These are phyloP conservation scores for Chrysaora quinquecirrha DNA, from an alignment of 30 jellyfish, hydroid and myxozoan genomes.

Conservation along the genomic window DNA sequence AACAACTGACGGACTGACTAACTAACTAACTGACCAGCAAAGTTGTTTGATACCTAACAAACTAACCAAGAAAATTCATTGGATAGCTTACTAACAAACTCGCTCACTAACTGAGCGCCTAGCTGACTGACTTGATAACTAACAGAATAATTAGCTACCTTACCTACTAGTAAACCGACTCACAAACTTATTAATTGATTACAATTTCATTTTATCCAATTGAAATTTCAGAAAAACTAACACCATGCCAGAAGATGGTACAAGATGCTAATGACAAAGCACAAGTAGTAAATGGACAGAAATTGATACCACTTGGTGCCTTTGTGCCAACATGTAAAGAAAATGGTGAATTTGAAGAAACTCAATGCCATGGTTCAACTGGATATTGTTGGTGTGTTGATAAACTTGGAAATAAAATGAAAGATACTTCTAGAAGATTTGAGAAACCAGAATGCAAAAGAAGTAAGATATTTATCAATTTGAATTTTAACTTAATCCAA, in stretches of 20 bases:
- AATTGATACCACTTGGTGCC: slow-evolving; percentile 36
- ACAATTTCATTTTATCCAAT: too few species aligned
- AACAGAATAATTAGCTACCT: too few species aligned
- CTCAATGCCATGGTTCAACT: slow-evolving; percentile 92
- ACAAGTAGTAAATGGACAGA: background rate
- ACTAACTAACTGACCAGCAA: too few species aligned
- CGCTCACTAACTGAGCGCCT: too few species aligned
- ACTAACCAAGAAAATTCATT: too few species aligned
- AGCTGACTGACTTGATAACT: too few species aligned
- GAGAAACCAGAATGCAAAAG: slow-evolving; percentile 42
- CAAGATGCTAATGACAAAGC: background rate
- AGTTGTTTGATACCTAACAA: too few species aligned
- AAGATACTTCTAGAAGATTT: slow-evolving; percentile 58
- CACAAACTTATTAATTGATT: too few species aligned
- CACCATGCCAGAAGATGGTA: background rate
- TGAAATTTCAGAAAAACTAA: background rate
- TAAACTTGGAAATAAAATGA: slow-evolving; percentile 56
- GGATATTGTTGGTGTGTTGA: slow-evolving; percentile 96
- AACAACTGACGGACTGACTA: too few species aligned
- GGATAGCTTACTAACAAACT: too few species aligned
- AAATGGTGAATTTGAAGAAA: slow-evolving; percentile 74
- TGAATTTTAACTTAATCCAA: background rate
- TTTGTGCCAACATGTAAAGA: slow-evolving; percentile 78
- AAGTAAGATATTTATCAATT: slow-evolving; percentile 1
- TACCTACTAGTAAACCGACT: too few species aligned